phyloP scores from a whole-genome alignment of 1,140 invertebrate genomes.

The Dendrolimus kikuchii region DNA sequence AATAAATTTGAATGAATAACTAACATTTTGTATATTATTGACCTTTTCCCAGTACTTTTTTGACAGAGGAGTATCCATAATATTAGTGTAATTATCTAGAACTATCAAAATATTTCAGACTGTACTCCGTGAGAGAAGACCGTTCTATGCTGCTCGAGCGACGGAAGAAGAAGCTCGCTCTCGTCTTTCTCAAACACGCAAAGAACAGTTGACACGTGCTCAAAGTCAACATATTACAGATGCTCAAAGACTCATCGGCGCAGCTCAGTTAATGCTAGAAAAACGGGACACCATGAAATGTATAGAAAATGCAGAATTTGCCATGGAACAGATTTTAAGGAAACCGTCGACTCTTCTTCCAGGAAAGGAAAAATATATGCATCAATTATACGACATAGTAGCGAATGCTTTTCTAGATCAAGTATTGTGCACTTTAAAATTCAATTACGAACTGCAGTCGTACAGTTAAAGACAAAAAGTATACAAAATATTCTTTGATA shows the following conservation, averaged over 20 bases:
- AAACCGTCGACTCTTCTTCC: constrained; percentile 43
- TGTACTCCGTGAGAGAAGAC: constrained; percentile 47
- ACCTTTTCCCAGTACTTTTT: too few species aligned
- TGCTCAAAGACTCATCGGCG: constrained; percentile 37
- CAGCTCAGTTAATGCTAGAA: constrained; percentile 28
- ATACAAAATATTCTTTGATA: too few species aligned
- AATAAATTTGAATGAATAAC: too few species aligned
- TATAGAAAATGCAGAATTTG: constrained; percentile 52
- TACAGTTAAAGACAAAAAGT: too few species aligned
- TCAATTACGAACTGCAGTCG: constrained; percentile 7
- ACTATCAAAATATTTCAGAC: constrained; percentile 18
- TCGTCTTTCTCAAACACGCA: constrained; percentile 34
- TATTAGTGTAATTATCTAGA: too few species aligned
- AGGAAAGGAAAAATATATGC: constrained; percentile 48
- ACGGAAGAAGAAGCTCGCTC: constrained; percentile 35
- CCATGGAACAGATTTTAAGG: constrained; percentile 49
- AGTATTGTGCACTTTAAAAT: constrained; percentile 21
- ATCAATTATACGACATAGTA: constrained; percentile 42
- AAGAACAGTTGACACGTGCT: constrained; percentile 34
- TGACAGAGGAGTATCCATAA: too few species aligned
- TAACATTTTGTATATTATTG: too few species aligned
- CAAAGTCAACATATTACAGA: constrained; percentile 44
- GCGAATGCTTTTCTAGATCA: constrained; percentile 53
- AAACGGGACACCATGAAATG: constrained; percentile 48
- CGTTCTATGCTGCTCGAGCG: constrained; percentile 48